phyloP scores from a whole-genome alignment of 2,888 invertebrate genomes.

The Exephanes ischioxanthus region DNA sequence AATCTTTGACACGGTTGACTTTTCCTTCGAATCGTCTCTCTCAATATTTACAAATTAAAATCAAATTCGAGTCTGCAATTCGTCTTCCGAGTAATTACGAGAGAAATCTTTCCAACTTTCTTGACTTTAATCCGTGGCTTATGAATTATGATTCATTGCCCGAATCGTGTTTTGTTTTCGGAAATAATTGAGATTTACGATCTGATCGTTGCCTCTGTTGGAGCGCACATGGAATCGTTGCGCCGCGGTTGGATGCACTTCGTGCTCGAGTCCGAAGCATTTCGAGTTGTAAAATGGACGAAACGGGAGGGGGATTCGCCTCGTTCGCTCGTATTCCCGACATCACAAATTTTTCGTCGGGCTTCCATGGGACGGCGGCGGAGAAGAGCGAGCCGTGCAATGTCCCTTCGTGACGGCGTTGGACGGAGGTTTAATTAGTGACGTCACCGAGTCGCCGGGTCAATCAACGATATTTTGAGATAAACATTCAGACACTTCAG shows the following conservation, averaged over 20 bases:
- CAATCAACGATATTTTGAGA: slow-evolving; percentile 83
- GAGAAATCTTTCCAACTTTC: background rate
- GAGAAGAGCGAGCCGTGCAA: slow-evolving; percentile 23
- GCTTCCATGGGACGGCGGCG: slow-evolving; percentile 5
- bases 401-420: slow-evolving; percentile 63
- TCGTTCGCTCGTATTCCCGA: background rate
- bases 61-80: background rate
- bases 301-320: slow-evolving; percentile 1
- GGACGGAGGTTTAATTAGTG: slow-evolving; percentile 83
- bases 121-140: background rate
- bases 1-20: background rate
- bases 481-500: slow-evolving; percentile 76
- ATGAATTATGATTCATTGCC: slow-evolving; percentile 36
- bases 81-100: background rate
- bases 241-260: slow-evolving; percentile 21
- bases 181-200: slow-evolving; percentile 59
- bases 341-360: slow-evolving; percentile 54
- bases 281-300: slow-evolving; percentile 33
- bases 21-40: background rate
- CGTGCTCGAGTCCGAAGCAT: slow-evolving; percentile 23
- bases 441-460: slow-evolving; percentile 83
- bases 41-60: too few relatives aligned
- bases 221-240: slow-evolving; percentile 32
- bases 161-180: slow-evolving; percentile 35
- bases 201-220: slow-evolving; percentile 14